These are phyloP conservation scores for Hyperoodon ampullatus DNA, from an alignment of 2,113 vertebrate genomes.

Conservation along the genomic window DNA sequence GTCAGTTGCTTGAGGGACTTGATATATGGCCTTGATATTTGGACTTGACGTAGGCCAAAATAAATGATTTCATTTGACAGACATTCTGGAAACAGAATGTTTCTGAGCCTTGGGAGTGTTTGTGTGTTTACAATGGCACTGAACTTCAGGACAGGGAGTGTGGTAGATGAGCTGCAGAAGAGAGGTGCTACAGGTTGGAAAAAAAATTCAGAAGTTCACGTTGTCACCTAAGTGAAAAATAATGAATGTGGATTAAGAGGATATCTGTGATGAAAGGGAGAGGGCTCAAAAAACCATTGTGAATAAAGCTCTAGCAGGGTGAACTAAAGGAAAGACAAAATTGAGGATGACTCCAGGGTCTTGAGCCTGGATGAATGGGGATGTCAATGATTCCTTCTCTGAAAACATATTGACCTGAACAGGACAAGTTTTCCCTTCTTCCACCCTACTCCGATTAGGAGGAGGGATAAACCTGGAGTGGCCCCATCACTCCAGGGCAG, in stretches of 20 bases:
- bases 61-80: slow-evolving; percentile 10
- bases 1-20: background rate
- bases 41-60: slow-evolving; percentile 14
- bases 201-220: background rate
- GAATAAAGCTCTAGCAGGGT: background rate
- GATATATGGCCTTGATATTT: background rate
- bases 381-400: background rate
- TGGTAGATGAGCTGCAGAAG: background rate
- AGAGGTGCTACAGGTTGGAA: background rate
- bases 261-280: background rate
- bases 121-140: background rate
- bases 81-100: slow-evolving; percentile 3
- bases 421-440: background rate
- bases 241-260: background rate
- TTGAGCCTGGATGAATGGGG: background rate
- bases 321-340: background rate
- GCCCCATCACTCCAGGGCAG: background rate
- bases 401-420: background rate
- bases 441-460: background rate
- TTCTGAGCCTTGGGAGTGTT: background rate
- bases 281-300: background rate
- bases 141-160: background rate
- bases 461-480: background rate
- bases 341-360: background rate
- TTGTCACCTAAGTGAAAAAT: background rate